Conservation (phyloP, 2,113 vertebrate species). For the Oenanthe melanoleuca region DNA sequence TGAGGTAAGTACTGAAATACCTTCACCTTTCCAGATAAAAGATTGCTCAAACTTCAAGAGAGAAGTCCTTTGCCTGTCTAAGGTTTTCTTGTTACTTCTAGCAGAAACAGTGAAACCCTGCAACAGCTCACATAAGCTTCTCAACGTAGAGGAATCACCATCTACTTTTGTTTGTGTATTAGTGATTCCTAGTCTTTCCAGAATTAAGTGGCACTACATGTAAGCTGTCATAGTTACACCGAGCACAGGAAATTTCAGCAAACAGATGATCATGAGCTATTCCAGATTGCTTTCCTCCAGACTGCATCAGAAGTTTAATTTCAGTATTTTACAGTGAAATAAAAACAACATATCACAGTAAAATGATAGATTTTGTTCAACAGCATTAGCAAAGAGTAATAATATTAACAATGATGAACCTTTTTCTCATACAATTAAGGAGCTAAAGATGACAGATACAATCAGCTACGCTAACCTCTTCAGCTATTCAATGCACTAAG, state of each 20-base stretch:
- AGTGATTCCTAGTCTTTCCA: not conserved
- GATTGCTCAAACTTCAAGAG: not conserved
- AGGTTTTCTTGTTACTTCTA: not conserved
- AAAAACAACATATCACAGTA: not conserved
- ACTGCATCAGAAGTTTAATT: not conserved
- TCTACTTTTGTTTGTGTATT: not conserved
- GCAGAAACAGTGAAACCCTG: not conserved
- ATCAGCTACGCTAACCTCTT: not conserved
- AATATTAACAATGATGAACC: slow-evolving; percentile 5
- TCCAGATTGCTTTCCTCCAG: not conserved
- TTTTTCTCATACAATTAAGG: slow-evolving; percentile 6
- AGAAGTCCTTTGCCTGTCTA: not conserved
- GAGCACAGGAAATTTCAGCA: not conserved
- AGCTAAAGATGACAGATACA: slow-evolving; percentile 26
- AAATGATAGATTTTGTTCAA: slow-evolving; percentile 14
- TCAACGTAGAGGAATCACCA: not conserved
- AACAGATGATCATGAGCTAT: not conserved
- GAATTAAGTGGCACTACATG: not conserved
- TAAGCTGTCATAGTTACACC: not conserved
- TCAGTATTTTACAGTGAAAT: slow-evolving; percentile 22
- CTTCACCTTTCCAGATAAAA: not conserved
- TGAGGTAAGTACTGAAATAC: not conserved
- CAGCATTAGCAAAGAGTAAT: not conserved
- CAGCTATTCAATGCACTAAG: not conserved
- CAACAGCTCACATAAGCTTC: not conserved